Evolutionary conservation across 2,797 vertebrate genomes (phyloP).

Genomic region (Austrolebias charrua): DNA sequence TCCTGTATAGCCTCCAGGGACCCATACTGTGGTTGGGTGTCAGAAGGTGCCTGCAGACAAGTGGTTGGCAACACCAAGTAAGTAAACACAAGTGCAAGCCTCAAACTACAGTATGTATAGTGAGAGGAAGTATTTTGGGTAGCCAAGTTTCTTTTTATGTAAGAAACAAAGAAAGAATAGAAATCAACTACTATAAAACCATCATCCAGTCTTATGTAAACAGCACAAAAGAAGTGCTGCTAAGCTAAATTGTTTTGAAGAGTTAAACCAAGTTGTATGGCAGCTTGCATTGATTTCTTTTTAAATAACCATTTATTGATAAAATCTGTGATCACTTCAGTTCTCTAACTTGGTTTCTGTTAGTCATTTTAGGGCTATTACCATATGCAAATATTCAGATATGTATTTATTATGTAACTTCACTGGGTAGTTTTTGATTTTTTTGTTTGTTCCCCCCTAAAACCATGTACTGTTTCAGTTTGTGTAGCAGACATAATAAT

Average conservation of each 20-base stretch:
- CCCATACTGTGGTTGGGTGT: slow-evolving; percentile 95
- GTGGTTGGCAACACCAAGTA: slow-evolving; percentile 86
- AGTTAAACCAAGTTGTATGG: neutral
- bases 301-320: neutral
- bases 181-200: neutral
- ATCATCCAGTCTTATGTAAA: neutral
- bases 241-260: neutral
- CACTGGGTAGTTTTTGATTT: neutral
- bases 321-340: neutral
- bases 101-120: neutral
- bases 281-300: neutral
- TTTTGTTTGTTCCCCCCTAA: no score
- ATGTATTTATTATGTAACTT: neutral
- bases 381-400: neutral
- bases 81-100: slow-evolving; percentile 56
- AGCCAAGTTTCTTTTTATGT: neutral
- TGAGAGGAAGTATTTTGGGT: neutral
- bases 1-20: slow-evolving; percentile 97
- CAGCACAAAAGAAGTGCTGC: no score
- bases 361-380: neutral
- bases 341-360: neutral
- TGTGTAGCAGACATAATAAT: no score
- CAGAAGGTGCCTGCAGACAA: slow-evolving; percentile 87
- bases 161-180: neutral
- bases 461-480: no score